phyloP scores from a whole-genome alignment of 2,113 vertebrate species.

The Xyrauchen texanus region DNA sequence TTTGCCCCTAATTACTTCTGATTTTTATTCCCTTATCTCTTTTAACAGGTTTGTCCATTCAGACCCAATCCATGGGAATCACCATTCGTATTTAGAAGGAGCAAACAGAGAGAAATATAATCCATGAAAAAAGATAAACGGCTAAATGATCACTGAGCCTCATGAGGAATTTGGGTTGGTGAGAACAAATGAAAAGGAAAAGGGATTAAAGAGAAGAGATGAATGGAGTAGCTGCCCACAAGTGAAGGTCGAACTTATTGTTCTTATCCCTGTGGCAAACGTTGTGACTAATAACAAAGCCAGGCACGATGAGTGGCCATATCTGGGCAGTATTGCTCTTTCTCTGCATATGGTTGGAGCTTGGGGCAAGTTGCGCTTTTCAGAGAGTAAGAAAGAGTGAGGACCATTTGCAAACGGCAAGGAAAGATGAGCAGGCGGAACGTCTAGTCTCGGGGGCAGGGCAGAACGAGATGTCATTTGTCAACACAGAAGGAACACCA shows the following conservation, averaged over 20 bases:
- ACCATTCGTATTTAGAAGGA: background rate
- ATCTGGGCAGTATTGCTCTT: constrained; percentile 35
- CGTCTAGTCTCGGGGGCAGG: background rate
- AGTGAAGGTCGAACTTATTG: constrained; percentile 42
- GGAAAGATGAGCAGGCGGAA: background rate
- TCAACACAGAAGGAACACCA: background rate
- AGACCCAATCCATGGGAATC: constrained; percentile 19
- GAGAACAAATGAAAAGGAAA: constrained; percentile 1
- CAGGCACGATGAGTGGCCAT: constrained; percentile 26
- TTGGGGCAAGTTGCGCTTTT: background rate
- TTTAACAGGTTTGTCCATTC: constrained; percentile 18
- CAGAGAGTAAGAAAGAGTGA: constrained; percentile 3
- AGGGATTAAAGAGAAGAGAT: constrained; percentile 22
- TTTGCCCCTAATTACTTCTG: constrained; percentile 19
- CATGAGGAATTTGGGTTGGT: background rate
- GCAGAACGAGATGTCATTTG: constrained; percentile 11
- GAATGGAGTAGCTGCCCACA: constrained; percentile 24
- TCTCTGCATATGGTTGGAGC: constrained; percentile 21
- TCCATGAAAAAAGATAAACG: background rate
- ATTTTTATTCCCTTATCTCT: constrained; percentile 31
- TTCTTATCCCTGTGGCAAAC: constrained; percentile 25
- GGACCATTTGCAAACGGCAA: background rate
- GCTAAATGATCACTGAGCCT: constrained; percentile 21
- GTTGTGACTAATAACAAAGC: constrained; percentile 36
- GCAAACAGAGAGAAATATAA: constrained; percentile 3